phyloP scores from a whole-genome alignment of 2,888 invertebrate species.

The Encarsia formosa region DNA sequence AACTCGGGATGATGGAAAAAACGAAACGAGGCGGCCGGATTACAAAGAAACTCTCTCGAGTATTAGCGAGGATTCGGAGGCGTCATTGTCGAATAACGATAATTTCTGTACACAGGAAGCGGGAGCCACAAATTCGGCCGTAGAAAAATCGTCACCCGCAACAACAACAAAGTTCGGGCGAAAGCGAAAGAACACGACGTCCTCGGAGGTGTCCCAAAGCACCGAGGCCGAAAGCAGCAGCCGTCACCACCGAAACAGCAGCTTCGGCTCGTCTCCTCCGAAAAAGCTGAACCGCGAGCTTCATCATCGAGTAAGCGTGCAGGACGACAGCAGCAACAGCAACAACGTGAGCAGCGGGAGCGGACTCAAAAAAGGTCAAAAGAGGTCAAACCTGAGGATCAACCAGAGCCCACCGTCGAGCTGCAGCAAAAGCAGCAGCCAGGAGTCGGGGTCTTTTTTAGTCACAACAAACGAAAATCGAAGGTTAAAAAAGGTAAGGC shows the following conservation, averaged over 20 bases:
- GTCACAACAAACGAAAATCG: not conserved
- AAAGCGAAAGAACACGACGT: slow-evolving; percentile 28
- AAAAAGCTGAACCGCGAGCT: too few relatives aligned
- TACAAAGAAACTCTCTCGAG: slow-evolving; percentile 3
- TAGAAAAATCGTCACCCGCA: slow-evolving; percentile 1
- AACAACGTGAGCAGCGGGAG: too few relatives aligned
- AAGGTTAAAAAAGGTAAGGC: slow-evolving; percentile 10
- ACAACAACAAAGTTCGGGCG: slow-evolving; percentile 32
- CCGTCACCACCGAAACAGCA: slow-evolving; percentile 12
- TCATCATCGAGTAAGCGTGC: too few relatives aligned
- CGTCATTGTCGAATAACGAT: slow-evolving; percentile 23
- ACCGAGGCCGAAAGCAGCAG: slow-evolving; percentile 10
- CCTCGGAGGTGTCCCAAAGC: slow-evolving; percentile 19
- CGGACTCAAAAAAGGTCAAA: too few relatives aligned
- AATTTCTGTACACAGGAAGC: slow-evolving; percentile 17
- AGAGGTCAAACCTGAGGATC: too few relatives aligned
- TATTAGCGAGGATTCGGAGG: slow-evolving; percentile 24
- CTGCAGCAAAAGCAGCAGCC: not conserved
- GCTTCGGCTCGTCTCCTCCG: too few relatives aligned
- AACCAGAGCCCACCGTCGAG: not conserved
- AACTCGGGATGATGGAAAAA: not conserved
- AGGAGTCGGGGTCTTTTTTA: not conserved
- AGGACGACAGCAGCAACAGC: slow-evolving; percentile 1
- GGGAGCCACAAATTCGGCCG: slow-evolving; percentile 1
- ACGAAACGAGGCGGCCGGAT: slow-evolving; percentile 4